Evolutionary conservation across 1,140 invertebrate genomes (phyloP), one percentile per base, ranked within the genome.

Genomic region (Gonatopus flavifemur): DNA sequence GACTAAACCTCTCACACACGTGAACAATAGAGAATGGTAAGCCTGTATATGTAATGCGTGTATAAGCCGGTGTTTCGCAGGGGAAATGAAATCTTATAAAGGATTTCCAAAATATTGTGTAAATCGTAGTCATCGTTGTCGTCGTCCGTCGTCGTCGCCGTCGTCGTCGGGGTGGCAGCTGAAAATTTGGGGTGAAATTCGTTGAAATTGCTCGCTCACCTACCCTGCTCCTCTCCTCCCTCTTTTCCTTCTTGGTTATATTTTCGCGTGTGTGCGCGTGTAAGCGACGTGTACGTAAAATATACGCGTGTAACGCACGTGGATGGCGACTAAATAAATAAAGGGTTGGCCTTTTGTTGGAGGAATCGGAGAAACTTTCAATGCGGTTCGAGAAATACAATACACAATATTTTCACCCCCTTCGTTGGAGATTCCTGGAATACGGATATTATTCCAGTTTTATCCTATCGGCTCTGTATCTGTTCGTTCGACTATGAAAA

Each of bases 31-130:
- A 35, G 22, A 48, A 13, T 44, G 22, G 40, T 35, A 30, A 45
- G 18, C 42, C 42, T 36, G 44, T 45, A 53, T 59, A 60, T 49
- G 57, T 49, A n/a, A n/a, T n/a, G n/a, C n/a, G n/a, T n/a, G n/a
- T n/a, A n/a, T 66, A 67, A 64, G 64, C 58, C 45, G 52, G 59
- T 55, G 24, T 19, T n/a, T 19, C 19, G 24, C 42, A 48, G 38
- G 15, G 38, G 37, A 49, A 24, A 36, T 45, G 44, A 53, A 59
- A 62, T 62, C 60, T 70, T 69, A 74, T 77, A 73, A 74, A 76
- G 66, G 72, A 76, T 78, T 78, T 78, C 76, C 76, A 78, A 78
- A 78, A 78, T 78, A 78, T 78, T 77, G 76, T 77, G 75, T 78
- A 77, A 78, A 78, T 76, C 74, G 54, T 33, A n/a, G n/a, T n/a